A percentile compares a stretch with the other conserved stretches of the same genome.
Evolutionary conservation across 2,113 vertebrate genomes (phyloP).

Genomic region (Salvelinus sp.): DNA sequence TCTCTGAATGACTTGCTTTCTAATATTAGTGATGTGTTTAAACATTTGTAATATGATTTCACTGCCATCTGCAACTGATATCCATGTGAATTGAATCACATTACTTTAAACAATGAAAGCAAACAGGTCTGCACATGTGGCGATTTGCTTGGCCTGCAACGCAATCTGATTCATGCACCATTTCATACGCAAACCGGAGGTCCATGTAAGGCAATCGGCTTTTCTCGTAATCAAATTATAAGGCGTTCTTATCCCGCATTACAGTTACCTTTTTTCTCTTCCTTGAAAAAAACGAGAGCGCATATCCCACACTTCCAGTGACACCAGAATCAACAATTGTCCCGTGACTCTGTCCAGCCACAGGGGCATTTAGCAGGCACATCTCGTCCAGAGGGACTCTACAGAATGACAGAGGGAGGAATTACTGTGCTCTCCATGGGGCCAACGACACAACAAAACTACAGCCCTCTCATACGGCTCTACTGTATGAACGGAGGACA

Average conservation of each 20-base stretch:
- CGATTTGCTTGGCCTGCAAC: constrained; percentile 16
- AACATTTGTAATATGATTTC: no score
- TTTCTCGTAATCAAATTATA: constrained; percentile 31
- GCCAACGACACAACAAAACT: constrained; percentile 67
- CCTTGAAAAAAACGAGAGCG: neutral
- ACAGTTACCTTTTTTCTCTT: constrained; percentile 4
- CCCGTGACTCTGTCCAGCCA: constrained; percentile 58
- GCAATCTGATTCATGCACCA: constrained; percentile 31
- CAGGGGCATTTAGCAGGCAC: constrained; percentile 12
- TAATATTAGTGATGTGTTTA: no score
- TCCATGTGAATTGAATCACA: neutral
- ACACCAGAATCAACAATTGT: neutral
- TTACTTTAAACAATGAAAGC: neutral
- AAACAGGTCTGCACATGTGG: constrained; percentile 49
- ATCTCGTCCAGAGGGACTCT: neutral
- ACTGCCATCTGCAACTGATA: no score
- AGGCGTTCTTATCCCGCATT: neutral
- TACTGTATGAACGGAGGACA: constrained; percentile 88
- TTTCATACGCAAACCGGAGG: neutral
- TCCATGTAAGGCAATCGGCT: constrained; percentile 27
- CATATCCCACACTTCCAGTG: neutral
- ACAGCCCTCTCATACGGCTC: constrained; percentile 79
- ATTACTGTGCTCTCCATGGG: constrained; percentile 76
- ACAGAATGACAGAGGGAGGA: constrained; percentile 82
- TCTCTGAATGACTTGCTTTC: no score